Evolutionary conservation across 35 echinoderm and acorn worm genomes (phyloP).

Genomic region (Ptychodera flava): DNA sequence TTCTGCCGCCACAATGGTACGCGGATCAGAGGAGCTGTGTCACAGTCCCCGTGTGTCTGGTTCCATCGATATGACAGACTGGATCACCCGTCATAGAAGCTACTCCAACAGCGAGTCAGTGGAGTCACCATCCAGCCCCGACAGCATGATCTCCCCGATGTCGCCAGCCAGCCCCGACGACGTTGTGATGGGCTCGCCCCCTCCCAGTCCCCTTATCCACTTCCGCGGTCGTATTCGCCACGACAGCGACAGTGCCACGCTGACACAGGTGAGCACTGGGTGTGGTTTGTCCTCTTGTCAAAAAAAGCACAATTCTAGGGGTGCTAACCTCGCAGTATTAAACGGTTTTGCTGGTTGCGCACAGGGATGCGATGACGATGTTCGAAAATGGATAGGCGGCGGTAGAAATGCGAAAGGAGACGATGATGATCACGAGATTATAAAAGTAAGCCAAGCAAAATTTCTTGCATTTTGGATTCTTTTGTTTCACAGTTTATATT

Average conservation of each 20-base stretch:
- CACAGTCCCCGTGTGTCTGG: slow-evolving; percentile 20
- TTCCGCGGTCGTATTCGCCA: background rate
- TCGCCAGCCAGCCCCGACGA: background rate
- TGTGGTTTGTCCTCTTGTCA: too few species aligned
- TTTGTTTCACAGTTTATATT: too few species aligned
- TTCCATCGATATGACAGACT: background rate
- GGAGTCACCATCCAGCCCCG: background rate
- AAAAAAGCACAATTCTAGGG: too few species aligned
- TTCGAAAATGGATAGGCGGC: too few species aligned
- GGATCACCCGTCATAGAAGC: background rate
- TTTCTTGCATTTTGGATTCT: too few species aligned
- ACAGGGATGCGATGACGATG: too few species aligned
- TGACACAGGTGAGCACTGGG: background rate
- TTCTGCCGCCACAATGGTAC: slow-evolving; percentile 62
- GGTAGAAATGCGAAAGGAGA: too few species aligned
- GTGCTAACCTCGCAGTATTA: too few species aligned
- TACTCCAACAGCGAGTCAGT: background rate
- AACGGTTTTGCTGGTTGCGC: too few species aligned
- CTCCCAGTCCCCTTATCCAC: background rate
- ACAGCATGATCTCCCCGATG: background rate
- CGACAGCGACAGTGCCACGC: background rate
- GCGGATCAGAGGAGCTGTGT: slow-evolving; percentile 55
- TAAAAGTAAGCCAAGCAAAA: too few species aligned
- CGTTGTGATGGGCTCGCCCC: background rate
- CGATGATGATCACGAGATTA: too few species aligned